These are phyloP conservation scores for Solenopsis invicta DNA, from an alignment of 1,140 invertebrate species.

Conservation along the genomic window DNA sequence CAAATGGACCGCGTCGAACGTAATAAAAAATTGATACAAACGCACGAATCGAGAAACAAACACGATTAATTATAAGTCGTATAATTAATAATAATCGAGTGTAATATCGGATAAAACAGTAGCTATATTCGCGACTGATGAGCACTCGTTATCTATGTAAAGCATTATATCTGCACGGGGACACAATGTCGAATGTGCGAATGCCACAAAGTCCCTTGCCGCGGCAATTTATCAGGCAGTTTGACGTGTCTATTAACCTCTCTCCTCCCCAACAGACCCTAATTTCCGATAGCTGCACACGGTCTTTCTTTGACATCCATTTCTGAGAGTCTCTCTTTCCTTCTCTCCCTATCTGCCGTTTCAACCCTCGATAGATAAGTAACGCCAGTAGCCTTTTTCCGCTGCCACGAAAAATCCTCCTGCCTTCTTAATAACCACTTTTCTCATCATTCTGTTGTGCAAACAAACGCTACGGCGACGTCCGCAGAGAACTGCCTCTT, in stretches of 20 bases:
- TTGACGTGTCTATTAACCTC: constrained; percentile 76
- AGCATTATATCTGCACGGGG: background rate
- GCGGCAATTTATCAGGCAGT: constrained; percentile 69
- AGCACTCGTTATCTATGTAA: constrained; percentile 29
- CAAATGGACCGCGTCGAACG: background rate
- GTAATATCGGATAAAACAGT: background rate
- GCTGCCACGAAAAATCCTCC: constrained; percentile 38
- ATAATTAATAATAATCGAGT: constrained; percentile 33
- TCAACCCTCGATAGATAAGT: constrained; percentile 6
- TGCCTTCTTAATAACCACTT: constrained; percentile 76
- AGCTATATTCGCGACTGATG: background rate
- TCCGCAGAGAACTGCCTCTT: background rate
- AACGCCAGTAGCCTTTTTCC: constrained; percentile 54
- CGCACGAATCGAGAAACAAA: background rate
- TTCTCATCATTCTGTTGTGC: constrained; percentile 42
- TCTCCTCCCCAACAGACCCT: constrained; percentile 43
- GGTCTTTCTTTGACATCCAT: constrained; percentile 47
- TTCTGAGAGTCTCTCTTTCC: constrained; percentile 42
- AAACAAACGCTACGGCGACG: constrained; percentile 7
- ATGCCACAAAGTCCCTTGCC: constrained; percentile 8
- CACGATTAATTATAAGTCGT: background rate
- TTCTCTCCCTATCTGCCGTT: constrained; percentile 14
- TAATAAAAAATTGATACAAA: background rate
- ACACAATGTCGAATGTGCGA: constrained; percentile 41
- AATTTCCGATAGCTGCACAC: constrained; percentile 72